Conservation (phyloP, 2,888 invertebrate species). For the Lydus trimaculatus region DNA sequence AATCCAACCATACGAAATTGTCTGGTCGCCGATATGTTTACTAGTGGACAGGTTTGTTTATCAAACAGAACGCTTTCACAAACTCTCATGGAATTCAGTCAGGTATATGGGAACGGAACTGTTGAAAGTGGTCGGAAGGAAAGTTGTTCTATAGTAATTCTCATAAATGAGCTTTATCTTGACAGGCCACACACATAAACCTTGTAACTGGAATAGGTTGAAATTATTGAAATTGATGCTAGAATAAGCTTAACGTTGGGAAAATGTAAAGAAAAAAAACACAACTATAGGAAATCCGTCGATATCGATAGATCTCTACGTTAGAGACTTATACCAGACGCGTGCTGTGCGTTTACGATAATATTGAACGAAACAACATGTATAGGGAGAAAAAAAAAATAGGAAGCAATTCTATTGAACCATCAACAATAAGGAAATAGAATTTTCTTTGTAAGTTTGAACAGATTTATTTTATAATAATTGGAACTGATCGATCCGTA, state of each 20-base stretch:
- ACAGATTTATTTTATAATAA: not conserved
- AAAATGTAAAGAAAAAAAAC: not conserved
- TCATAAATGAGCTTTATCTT: conserved; percentile 1
- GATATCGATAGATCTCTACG: not conserved
- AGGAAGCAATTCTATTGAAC: not conserved
- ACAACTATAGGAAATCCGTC: not conserved
- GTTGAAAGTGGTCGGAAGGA: not conserved
- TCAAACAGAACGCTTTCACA: not conserved
- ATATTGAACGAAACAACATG: not conserved
- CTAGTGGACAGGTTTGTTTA: not conserved
- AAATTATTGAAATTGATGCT: not conserved
- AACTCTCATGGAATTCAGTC: not conserved
- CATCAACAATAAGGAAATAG: not conserved
- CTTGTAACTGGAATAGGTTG: not conserved
- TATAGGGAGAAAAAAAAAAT: not conserved
- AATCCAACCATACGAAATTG: not conserved
- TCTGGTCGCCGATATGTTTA: not conserved
- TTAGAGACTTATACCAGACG: not conserved
- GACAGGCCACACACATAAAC: not conserved
- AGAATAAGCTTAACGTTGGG: not conserved
- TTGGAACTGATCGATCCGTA: not conserved
- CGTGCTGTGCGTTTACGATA: conserved; percentile 3
- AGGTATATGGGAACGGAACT: not conserved
- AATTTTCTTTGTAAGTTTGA: not conserved
- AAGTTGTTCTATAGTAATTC: not conserved